Base-by-base conservation (phyloP, 2,797 vertebrate genomes). In the Cirrhinus molitorella region DNA sequence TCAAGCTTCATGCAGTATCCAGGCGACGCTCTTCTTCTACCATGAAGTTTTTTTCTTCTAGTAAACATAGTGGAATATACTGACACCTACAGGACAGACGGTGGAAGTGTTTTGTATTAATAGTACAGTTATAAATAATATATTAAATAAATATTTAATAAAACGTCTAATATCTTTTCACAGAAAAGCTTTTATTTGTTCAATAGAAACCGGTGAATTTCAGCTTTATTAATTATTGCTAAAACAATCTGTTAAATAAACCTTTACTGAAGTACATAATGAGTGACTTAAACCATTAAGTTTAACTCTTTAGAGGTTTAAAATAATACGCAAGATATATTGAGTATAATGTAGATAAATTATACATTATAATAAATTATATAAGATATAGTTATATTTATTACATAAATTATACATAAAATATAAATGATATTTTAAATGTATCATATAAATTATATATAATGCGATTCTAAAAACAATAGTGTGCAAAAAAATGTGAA, bases 11-110 rank as follows among this genome's bases (percentile, higher is more conserved):
- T 3, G 21, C 37, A 4, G 85, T 83, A 6, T 76, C 85, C 65
- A 65, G n/a, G 82, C 66, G 61, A 84, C 78, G 63, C 16, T 55
- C 72, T 86, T 86, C 85, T 86, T 86, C 81, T 75, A 11, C 3
- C 2, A 3, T 25, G 13, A n/a, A 16, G 16, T 16, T 21, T 31
- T 37, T 34, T 3, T 19, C 3, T 12, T 34, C 12, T 21, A 17
- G 21, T 6, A 1, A 63, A 12, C 31, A 3, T 5, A 7, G 7
- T 0, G 23, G 13, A 16, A n/a, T 31, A 37, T 55, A 83, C 67
- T 67, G 76, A 79, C 80, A 6, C 21, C 80, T 82, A 14, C 28
- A 11, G 71, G 80, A 66, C 55, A 68, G 1, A 57, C 1, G 5
- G 10, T 13, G 23, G 12, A 61, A 31, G 25, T 11, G 59, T 2